These are phyloP conservation scores for Pterocles burchelli DNA, from an alignment of 2,113 vertebrate species.

Conservation along the genomic window DNA sequence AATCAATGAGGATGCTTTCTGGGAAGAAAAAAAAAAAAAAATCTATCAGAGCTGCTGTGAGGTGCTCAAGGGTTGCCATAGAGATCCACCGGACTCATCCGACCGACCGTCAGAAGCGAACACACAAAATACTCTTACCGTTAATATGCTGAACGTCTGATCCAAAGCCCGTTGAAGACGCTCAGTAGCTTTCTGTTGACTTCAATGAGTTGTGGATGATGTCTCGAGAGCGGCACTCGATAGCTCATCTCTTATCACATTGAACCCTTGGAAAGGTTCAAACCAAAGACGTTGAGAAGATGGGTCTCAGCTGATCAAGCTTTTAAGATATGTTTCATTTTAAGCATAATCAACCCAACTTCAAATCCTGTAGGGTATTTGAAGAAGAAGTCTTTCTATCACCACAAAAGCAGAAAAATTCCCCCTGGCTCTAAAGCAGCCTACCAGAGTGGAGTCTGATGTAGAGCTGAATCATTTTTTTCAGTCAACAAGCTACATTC, in stretches of 20 bases:
- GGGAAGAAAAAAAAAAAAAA: background rate
- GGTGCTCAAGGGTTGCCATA: conserved; percentile 31
- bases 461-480: background rate
- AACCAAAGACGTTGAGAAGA: background rate
- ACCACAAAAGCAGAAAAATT: background rate
- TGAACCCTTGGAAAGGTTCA: background rate
- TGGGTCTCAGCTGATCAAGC: background rate
- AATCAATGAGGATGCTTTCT: background rate
- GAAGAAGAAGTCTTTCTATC: background rate
- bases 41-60: background rate
- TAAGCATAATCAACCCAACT: background rate
- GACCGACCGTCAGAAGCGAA: background rate
- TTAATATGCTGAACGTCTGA: rapidly evolving
- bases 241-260: background rate
- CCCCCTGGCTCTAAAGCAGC: background rate
- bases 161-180: background rate
- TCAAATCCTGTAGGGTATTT: background rate
- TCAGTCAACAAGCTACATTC: background rate
- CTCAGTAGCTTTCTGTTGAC: background rate
- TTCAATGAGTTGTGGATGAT: background rate
- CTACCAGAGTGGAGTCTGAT: background rate
- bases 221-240: background rate
- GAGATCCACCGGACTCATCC: background rate
- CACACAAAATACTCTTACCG: background rate
- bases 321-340: background rate